Base-by-base conservation (phyloP, 2,797 vertebrate species). In the Spondyliosoma cantharus region DNA sequence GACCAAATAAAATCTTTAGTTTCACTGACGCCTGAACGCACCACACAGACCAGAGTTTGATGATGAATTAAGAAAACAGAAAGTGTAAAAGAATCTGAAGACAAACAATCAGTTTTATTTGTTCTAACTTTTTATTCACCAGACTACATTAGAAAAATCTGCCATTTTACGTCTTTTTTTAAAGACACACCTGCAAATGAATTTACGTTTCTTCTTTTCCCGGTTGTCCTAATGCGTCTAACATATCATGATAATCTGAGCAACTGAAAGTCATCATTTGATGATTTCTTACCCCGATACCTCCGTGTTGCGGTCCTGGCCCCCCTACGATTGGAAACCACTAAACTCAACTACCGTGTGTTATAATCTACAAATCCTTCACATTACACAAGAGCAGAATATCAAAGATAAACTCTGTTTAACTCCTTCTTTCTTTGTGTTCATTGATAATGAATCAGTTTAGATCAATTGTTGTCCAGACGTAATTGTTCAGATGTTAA, bases 11-110 rank as follows among this genome's bases (percentile, higher is more conserved):
- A 25, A 7, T 8, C 8, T 62, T 22, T n/a, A 37, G 49, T 84
- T 77, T 65, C 74, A 58, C 87, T 3, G 73, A 53, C 15, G 59
- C 50, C 25, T 63, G 42, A 86, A 89, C 1, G 63, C 80, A 67
- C 19, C 74, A 19, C 43, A 24, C 37, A 37, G 37, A 58, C 12
- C 59, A 54, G 29, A 42, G 17, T 43, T 58, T 24, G 24, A 58
- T 63, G 13, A 57, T n/a, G 2, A 46, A 46, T 15, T 46, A 45
- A 65, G 8, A 63, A 20, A 46, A 49, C 3, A n/a, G 22, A 52
- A 52, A n/a, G 49, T 52, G n/a, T 52, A 0, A 11, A 50, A 50
- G 19, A 50, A n/a, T 37, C 37, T 37, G 37, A 37, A 37, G 37
- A 11, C 37, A 11, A 37, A 37, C 37, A 11, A 9, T 37, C 37